Evolutionary conservation across 2,113 vertebrate species (phyloP).

Genomic region (Pituophis catenifer): DNA sequence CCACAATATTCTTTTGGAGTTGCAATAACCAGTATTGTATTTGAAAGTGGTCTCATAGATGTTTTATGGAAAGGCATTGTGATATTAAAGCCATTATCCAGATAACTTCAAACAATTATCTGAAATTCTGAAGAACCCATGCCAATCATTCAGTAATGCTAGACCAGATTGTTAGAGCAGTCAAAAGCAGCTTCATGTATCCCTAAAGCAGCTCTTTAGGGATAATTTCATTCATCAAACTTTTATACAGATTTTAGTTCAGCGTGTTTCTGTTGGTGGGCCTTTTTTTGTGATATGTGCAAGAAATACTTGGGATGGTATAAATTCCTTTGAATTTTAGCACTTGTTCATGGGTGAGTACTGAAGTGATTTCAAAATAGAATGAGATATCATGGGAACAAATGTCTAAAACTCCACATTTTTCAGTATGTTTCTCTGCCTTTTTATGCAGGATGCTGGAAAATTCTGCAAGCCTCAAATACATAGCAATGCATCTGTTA

Average conservation of each 20-base stretch:
- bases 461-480: conserved; percentile 70
- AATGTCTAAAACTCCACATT: not conserved
- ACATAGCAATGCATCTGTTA: conserved; percentile 77
- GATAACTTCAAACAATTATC: not conserved
- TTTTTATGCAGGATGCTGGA: conserved; percentile 68
- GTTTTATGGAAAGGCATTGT: not conserved
- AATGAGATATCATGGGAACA: not conserved
- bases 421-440: conserved; percentile 3
- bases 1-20: not conserved
- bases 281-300: not conserved
- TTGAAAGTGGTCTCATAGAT: not conserved
- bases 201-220: not conserved
- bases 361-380: not conserved
- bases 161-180: not conserved
- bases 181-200: not conserved
- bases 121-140: not conserved
- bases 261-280: not conserved
- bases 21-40: not conserved
- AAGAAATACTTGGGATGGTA: not conserved
- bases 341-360: not conserved
- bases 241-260: not conserved
- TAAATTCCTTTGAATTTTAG: not conserved
- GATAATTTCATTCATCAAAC: not conserved
- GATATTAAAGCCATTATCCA: not conserved
- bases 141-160: not conserved